Evolutionary conservation across 2,888 invertebrate species (phyloP).

Genomic region (Cecidostiba fungosa): DNA sequence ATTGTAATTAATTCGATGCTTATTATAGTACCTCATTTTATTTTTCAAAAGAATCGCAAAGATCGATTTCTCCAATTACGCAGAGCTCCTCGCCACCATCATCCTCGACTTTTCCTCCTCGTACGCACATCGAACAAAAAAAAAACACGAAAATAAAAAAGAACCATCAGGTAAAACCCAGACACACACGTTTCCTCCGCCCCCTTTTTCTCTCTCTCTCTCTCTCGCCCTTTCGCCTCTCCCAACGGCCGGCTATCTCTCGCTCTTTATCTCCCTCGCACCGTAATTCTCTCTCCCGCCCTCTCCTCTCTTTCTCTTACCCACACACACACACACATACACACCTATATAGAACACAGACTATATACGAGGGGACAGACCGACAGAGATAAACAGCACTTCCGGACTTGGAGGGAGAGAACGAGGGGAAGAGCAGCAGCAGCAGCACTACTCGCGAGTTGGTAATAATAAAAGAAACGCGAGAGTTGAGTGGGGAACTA

Average conservation of each 20-base stretch:
- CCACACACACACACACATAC: neutral
- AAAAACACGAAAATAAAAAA: conserved; percentile 2
- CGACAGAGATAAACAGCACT: conserved; percentile 80
- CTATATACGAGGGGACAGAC: conserved; percentile 75
- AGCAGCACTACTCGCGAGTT: conserved; percentile 25
- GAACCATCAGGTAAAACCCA: neutral
- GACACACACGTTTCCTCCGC: conserved; percentile 1
- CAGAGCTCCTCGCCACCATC: neutral
- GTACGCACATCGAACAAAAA: neutral
- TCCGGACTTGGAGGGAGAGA: conserved; percentile 73
- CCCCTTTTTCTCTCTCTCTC: conserved; percentile 34
- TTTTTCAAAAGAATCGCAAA: neutral
- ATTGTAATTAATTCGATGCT: neutral
- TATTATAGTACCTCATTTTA: too few species aligned
- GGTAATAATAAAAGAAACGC: conserved; percentile 51
- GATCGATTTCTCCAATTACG: too few species aligned
- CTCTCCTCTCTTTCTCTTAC: conserved; percentile 33
- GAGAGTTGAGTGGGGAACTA: conserved; percentile 14
- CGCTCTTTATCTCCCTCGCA: conserved; percentile 57
- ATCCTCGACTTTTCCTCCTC: conserved; percentile 33
- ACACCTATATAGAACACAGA: conserved; percentile 1
- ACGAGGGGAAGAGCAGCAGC: conserved; percentile 18
- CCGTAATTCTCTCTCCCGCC: conserved; percentile 32
- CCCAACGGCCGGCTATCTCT: conserved; percentile 62
- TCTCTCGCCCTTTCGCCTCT: conserved; percentile 56